A percentile compares a stretch with the other conserved stretches of the same genome.
These are phyloP conservation scores for Hyles vespertilio DNA, from an alignment of 1,140 invertebrate genomes.

Conservation along the genomic window DNA sequence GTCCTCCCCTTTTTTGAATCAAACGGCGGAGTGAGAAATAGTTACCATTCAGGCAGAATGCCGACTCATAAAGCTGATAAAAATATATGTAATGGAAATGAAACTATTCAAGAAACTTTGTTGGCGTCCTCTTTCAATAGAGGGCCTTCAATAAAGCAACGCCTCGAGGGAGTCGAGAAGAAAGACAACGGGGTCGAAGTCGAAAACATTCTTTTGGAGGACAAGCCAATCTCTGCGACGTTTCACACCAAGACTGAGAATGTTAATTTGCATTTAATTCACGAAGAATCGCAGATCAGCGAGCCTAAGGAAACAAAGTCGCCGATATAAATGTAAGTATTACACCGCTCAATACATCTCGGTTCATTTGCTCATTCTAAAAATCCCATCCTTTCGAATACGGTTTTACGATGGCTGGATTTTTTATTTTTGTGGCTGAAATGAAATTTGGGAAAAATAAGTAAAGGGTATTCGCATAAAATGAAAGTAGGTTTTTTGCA, in stretches of 20 bases:
- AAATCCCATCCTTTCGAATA: no score
- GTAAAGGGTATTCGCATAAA: no score
- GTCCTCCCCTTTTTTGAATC: slow-evolving; percentile 85
- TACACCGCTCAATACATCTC: no score
- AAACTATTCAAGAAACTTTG: slow-evolving; percentile 64
- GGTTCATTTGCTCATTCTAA: no score
- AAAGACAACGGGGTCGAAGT: slow-evolving; percentile 56
- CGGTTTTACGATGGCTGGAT: no score
- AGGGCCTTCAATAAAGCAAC: slow-evolving; percentile 61
- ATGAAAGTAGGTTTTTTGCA: no score
- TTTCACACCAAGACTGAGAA: slow-evolving; percentile 56
- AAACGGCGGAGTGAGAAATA: slow-evolving; percentile 60
- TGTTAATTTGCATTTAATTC: slow-evolving; percentile 59
- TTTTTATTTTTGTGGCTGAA: no score
- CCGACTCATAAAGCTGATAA: slow-evolving; percentile 60
- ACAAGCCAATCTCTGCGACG: slow-evolving; percentile 50
- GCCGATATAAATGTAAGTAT: slow-evolving; percentile 52
- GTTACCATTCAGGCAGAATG: slow-evolving; percentile 62
- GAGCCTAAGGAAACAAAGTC: slow-evolving; percentile 42
- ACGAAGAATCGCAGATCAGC: slow-evolving; percentile 57
- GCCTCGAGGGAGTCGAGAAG: slow-evolving; percentile 48
- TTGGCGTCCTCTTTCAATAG: slow-evolving; percentile 58
- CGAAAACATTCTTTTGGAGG: slow-evolving; percentile 61
- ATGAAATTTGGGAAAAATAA: no score
- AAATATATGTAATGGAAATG: slow-evolving; percentile 61